A percentile compares a stretch with the other conserved stretches of the same genome.
Evolutionary conservation across 2,797 vertebrate species (phyloP).

Genomic region (Poecilia wingei): DNA sequence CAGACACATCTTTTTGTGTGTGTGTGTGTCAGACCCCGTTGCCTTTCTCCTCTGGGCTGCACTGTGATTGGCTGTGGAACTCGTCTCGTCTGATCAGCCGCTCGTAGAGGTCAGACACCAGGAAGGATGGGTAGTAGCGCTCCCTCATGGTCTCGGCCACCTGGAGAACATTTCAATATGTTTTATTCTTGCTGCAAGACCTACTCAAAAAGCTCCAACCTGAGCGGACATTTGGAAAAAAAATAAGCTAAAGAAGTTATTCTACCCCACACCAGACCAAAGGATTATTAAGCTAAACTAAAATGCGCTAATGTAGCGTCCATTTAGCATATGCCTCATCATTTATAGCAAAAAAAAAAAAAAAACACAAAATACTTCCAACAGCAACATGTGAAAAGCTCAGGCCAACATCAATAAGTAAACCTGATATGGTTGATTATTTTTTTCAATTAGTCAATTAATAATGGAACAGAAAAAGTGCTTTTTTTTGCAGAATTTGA

Average conservation of each 20-base stretch:
- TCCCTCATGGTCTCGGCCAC: slow-evolving; percentile 90
- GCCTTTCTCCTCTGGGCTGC: slow-evolving; percentile 87
- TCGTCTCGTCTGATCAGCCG: slow-evolving; percentile 89
- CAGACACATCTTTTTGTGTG: neutral
- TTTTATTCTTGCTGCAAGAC: neutral
- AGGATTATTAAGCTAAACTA: neutral
- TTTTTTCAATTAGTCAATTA: no score
- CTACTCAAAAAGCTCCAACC: neutral
- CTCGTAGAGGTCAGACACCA: slow-evolving; percentile 95
- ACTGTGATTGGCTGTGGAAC: slow-evolving; percentile 75
- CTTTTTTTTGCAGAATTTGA: no score
- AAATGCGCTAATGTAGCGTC: neutral
- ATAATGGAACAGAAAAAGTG: no score
- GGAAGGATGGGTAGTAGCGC: slow-evolving; percentile 95
- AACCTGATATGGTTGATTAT: no score
- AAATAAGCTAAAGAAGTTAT: neutral
- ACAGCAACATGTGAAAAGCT: no score
- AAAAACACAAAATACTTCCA: no score
- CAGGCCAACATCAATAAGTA: no score
- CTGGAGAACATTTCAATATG: slow-evolving; percentile 38
- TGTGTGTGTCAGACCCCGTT: slow-evolving; percentile 82
- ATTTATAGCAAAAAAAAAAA: no score
- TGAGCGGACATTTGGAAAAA: neutral
- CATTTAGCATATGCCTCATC: no score
- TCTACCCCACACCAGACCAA: neutral